Evolutionary conservation across 2,888 invertebrate genomes (phyloP).

Genomic region (Caradrina clavipalpis): DNA sequence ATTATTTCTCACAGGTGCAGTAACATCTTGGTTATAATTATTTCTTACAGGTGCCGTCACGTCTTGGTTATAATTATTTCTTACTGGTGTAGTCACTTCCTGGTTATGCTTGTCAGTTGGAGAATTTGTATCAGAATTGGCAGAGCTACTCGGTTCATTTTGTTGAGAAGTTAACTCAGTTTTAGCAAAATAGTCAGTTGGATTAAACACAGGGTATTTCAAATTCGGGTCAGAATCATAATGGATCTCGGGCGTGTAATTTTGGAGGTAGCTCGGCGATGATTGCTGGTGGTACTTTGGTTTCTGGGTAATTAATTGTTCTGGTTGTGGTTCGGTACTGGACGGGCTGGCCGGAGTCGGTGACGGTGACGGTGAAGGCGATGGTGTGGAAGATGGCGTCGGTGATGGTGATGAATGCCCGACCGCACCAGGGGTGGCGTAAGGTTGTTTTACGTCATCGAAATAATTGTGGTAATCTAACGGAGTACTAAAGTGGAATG

Average conservation of each 20-base stretch:
- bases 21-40: conserved; percentile 27
- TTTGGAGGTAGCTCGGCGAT: conserved; percentile 80
- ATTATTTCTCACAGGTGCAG: conserved; percentile 29
- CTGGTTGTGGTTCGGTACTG: conserved; percentile 66
- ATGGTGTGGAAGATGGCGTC: conserved; percentile 24
- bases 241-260: conserved; percentile 85
- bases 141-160: conserved; percentile 60
- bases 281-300: conserved; percentile 75
- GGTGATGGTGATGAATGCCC: conserved; percentile 66
- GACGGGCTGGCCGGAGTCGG: conserved; percentile 64
- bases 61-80: conserved; percentile 26
- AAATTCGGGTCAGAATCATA: conserved; percentile 78
- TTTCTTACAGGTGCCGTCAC: conserved; percentile 22
- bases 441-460: conserved; percentile 82
- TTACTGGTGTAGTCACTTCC: conserved; percentile 7
- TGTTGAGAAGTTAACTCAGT: conserved; percentile 66
- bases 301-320: conserved; percentile 75
- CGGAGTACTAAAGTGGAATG: conserved; percentile 88
- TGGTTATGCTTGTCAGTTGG: conserved; percentile 28
- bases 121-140: conserved; percentile 49
- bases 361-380: conserved; percentile 46
- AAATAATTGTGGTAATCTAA: conserved; percentile 85
- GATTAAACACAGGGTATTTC: conserved; percentile 77
- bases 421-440: conserved; percentile 70
- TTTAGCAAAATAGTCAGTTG: conserved; percentile 76